Evolutionary conservation across 1,140 invertebrate species (phyloP).

Genomic region (Yoshiicerus persimilis): DNA sequence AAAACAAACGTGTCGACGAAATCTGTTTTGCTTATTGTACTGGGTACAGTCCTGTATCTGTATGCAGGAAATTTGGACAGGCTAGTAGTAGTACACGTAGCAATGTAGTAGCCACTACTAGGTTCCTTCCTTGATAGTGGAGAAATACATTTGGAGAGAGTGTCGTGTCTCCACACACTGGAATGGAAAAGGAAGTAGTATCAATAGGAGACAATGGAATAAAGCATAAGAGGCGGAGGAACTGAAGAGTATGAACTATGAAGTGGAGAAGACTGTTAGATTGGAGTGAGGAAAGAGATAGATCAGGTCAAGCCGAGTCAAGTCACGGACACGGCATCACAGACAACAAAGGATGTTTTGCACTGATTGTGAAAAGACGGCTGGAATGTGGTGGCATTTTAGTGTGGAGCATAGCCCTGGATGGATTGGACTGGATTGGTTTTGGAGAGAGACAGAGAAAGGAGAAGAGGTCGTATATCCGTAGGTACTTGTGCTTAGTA

Average conservation of each 20-base stretch:
- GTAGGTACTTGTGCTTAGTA: neutral
- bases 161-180: neutral
- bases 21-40: too few relatives aligned
- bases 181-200: neutral
- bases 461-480: neutral
- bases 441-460: neutral
- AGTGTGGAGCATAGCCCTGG: neutral
- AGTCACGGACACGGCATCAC: conserved; percentile 10
- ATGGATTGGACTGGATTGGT: conserved; percentile 3
- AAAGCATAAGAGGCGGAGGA: neutral
- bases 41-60: too few relatives aligned
- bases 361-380: conserved; percentile 11
- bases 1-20: neutral
- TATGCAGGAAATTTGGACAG: too few relatives aligned
- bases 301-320: conserved; percentile 2
- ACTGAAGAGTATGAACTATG: neutral
- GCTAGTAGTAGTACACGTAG: too few relatives aligned
- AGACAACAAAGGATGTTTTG: conserved; percentile 22
- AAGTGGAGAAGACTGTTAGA: neutral
- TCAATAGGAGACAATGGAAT: neutral
- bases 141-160: neutral
- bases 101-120: too few relatives aligned
- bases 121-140: neutral
- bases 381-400: neutral
- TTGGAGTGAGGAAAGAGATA: neutral